phyloP scores from a whole-genome alignment of 1,140 invertebrate species.

The Drosophila lacteicornis region DNA sequence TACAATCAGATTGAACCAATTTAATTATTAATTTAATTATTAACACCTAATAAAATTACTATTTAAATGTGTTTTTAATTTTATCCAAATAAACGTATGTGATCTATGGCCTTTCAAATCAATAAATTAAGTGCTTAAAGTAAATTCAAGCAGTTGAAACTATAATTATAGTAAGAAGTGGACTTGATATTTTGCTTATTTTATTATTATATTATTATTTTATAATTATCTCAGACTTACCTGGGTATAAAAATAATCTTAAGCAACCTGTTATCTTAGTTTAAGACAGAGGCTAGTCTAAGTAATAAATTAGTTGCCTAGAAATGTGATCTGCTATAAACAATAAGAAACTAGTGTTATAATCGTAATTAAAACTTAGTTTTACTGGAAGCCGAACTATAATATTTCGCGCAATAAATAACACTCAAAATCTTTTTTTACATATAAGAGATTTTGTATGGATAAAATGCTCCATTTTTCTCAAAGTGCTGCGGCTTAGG shows the following conservation, averaged over 20 bases:
- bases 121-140: not conserved
- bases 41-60: not conserved
- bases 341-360: not conserved
- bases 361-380: not conserved
- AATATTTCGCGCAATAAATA: too few species aligned
- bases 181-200: not conserved
- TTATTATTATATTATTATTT: too few species aligned
- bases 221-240: too few species aligned
- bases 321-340: not conserved
- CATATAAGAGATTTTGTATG: not conserved
- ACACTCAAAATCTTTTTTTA: not conserved
- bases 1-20: not conserved
- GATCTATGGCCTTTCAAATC: too few species aligned
- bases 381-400: not conserved
- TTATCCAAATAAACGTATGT: too few species aligned
- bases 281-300: not conserved
- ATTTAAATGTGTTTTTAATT: not conserved
- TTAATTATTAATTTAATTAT: too few species aligned
- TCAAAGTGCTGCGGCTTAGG: conserved; percentile 9
- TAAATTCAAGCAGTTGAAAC: not conserved
- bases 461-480: not conserved
- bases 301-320: not conserved
- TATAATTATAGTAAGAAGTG: not conserved
- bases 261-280: not conserved
- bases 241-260: not conserved